Base-by-base conservation (phyloP, 2,888 invertebrate species). In the Andrena minutula region DNA sequence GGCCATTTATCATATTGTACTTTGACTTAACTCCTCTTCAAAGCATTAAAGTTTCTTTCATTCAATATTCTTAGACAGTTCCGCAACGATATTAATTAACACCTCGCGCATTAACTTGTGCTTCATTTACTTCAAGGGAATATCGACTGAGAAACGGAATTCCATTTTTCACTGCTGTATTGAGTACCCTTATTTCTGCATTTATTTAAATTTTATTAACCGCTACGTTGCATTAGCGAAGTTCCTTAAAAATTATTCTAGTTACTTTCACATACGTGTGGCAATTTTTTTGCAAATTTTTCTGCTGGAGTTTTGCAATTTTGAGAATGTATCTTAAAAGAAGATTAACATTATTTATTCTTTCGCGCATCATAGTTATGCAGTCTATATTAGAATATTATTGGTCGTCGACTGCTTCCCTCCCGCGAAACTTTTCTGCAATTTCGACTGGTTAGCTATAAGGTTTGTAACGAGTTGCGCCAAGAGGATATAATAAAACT, bases 401-500 rank as follows among this genome's bases (percentile, higher is more conserved):
- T 58, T n/a, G 30, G 30, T 32, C 49, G 32, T 63, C 61, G 61
- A 23, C 60, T 47, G 47, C 58, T 75, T 66, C 69, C 61, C 72
- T 41, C 26, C 26, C 26, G 26, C 28, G 68, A 61, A 85, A 85
- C 71, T 85, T 84, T 79, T 68, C 41, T 60, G 75, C 65, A 85
- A 85, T 83, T 86, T 85, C 71, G 73, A 58, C 75, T 41, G 56
- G 77, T 75, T 68, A 75, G 83, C 72, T 72, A 70, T 70, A 82
- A 71, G 85, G 74, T 75, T 76, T 76, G 85, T 85, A 85, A 86
- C 81, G 85, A 86, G 85, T 83, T 85, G 75, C 81, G 53, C 73
- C 61, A 76, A 56, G 76, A 80, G 79, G 77, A 83, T 85, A 79
- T 85, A 87, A 87, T 86, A 85, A 85, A 87, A 83, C 86, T 81